These are phyloP conservation scores for Drosophila nigromelanica DNA, from an alignment of 1,140 invertebrate genomes.

Conservation along the genomic window DNA sequence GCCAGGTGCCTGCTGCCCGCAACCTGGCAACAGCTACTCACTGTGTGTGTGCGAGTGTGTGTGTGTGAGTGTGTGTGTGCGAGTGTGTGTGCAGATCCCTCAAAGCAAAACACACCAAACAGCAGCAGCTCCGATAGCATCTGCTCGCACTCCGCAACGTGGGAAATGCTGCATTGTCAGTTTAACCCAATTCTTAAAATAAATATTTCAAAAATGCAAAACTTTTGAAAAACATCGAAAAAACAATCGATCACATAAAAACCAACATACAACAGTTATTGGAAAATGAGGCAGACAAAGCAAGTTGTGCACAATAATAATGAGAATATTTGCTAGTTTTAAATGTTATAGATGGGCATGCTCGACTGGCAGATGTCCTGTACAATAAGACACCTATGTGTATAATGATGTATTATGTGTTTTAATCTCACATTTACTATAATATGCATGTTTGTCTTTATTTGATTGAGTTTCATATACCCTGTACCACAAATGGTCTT, in stretches of 20 bases:
- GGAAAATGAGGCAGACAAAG: no score
- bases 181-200: slow-evolving; percentile 54
- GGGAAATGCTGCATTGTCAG: slow-evolving; percentile 28
- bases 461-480: no score
- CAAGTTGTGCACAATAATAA: slow-evolving; percentile 40
- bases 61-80: background rate
- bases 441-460: no score
- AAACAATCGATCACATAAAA: slow-evolving; percentile 21
- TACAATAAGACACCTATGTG: no score
- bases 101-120: slow-evolving; percentile 43
- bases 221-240: background rate
- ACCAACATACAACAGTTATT: slow-evolving; percentile 22
- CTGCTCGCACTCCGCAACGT: slow-evolving; percentile 32
- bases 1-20: slow-evolving; percentile 32
- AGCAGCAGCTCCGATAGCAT: slow-evolving; percentile 31
- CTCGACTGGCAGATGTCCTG: slow-evolving; percentile 4
- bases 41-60: slow-evolving; percentile 18
- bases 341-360: background rate
- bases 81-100: slow-evolving; percentile 17
- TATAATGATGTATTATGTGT: no score
- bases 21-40: background rate
- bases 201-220: background rate
- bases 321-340: slow-evolving; percentile 10
- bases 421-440: no score
- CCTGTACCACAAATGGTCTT: no score